Evolutionary conservation across 2,113 vertebrate genomes (phyloP), one percentile per base, ranked within the genome.

Genomic region (Urocitellus parryii): DNA sequence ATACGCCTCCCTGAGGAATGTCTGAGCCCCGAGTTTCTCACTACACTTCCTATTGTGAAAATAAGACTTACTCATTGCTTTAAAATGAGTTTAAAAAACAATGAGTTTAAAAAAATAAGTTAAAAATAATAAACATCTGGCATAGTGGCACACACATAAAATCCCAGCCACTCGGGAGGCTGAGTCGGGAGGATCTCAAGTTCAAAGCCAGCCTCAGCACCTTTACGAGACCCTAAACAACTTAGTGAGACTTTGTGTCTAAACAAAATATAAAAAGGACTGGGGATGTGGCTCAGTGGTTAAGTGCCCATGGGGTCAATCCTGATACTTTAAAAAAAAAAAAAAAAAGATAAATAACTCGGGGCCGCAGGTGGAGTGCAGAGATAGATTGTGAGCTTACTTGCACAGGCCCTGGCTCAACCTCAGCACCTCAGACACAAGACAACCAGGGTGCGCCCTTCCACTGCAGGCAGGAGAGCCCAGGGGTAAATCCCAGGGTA

Each of bases 371-470:
- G 48, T 53, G 8, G 8, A 22, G 27, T 16, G 7, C 32, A 4
- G 32, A 25, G 37, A 16, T 56, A 51, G 24, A 9, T 25, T 63
- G 61, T 24, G 24, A 63, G 24, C 24, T 20, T 63, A 10, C 25
- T 0, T 27, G 61, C 61, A 9, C 24, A 63, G 61, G 61, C 61
- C 61, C 3, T 27, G 61, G 56, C 20, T 22, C 56, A 22, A 24
- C 18, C 56, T 22, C 56, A 58, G 56, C 20, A 58, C 56, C 56
- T 58, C 56, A 8, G 4, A 58, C 7, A 42, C 6, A 11, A 73
- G 18, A n/a, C 11, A n/a, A 5, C 4, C 67, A 20, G 0, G 20
- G 3, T 42, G 37, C 9, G 0, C 7, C 51, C 53, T 32, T 51
- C 34, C 67, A 72, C 58, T 58, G 20, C 74, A 39, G 83, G 63